A percentile compares a stretch with the other conserved stretches of the same genome.
Evolutionary conservation across 2,888 invertebrate species (phyloP).

Genomic region (Hypselothyrea guttata): DNA sequence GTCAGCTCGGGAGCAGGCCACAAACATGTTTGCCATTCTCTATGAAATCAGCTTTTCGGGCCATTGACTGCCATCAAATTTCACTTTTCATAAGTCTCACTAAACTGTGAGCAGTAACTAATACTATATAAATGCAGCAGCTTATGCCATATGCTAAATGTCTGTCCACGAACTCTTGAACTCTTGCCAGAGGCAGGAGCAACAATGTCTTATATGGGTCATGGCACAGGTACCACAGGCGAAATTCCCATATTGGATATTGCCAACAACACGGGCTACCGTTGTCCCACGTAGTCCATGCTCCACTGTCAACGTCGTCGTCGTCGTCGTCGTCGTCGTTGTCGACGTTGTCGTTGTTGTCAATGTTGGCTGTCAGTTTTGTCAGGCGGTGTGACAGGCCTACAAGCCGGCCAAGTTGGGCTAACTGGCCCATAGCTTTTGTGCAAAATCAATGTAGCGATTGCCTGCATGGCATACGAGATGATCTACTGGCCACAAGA

Average conservation of each 20-base stretch:
- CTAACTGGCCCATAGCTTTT: constrained; percentile 51
- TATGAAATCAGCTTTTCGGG: constrained; percentile 7
- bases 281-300: constrained; percentile 52
- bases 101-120: too few species aligned
- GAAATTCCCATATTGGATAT: constrained; percentile 75
- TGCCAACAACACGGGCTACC: constrained; percentile 69
- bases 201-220: constrained; percentile 60
- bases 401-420: constrained; percentile 44
- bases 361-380: constrained; percentile 77
- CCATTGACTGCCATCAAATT: constrained; percentile 50
- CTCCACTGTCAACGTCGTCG: constrained; percentile 32
- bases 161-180: constrained; percentile 58
- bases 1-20: constrained; percentile 33
- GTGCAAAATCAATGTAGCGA: constrained; percentile 52
- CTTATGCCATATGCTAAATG: constrained; percentile 42
- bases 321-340: constrained; percentile 32
- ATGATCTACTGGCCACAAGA: constrained; percentile 45
- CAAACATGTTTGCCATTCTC: constrained; percentile 36
- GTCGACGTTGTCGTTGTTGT: constrained; percentile 69
- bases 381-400: constrained; percentile 70
- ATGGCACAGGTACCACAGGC: constrained; percentile 49
- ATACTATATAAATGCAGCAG: background rate
- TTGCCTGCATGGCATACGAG: constrained; percentile 45
- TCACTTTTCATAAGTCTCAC: constrained; percentile 58
- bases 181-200: constrained; percentile 37